phyloP scores from a whole-genome alignment of 2,797 vertebrate species.

The Onychomys torridus region DNA sequence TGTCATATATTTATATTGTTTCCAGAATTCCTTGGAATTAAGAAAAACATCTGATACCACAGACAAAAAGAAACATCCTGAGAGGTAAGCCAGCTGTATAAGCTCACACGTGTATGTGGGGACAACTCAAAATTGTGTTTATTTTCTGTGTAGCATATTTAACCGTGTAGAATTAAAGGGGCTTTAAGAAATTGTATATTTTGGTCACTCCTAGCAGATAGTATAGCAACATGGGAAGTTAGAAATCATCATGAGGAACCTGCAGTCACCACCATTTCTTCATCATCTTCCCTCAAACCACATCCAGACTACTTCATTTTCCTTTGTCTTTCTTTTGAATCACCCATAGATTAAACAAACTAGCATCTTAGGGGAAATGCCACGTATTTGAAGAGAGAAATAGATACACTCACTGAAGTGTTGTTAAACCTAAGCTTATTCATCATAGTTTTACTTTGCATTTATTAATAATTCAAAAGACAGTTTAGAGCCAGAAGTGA shows the following conservation, averaged over 20 bases:
- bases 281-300: neutral
- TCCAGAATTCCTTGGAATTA: slow-evolving; percentile 77
- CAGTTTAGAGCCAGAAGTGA: neutral
- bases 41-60: slow-evolving; percentile 17
- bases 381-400: slow-evolving; percentile 24
- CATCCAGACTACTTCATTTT: neutral
- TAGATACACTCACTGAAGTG: neutral
- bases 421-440: slow-evolving; percentile 40
- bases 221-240: neutral
- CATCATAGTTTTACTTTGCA: slow-evolving; percentile 20
- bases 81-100: slow-evolving; percentile 78
- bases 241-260: neutral
- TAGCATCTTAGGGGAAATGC: slow-evolving; percentile 6
- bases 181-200: neutral
- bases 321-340: neutral
- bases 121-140: neutral
- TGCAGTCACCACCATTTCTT: neutral
- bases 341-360: neutral
- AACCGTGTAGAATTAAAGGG: neutral
- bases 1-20: slow-evolving; percentile 27
- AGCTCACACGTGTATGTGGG: neutral
- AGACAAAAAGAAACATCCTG: slow-evolving; percentile 39
- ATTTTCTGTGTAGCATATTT: slow-evolving; percentile 12
- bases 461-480: slow-evolving; percentile 17
- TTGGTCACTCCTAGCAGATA: neutral